A percentile compares a stretch with the other conserved stretches of the same genome.
Conservation (phyloP, 2,888 invertebrate genomes). For the Unio delphinus region DNA sequence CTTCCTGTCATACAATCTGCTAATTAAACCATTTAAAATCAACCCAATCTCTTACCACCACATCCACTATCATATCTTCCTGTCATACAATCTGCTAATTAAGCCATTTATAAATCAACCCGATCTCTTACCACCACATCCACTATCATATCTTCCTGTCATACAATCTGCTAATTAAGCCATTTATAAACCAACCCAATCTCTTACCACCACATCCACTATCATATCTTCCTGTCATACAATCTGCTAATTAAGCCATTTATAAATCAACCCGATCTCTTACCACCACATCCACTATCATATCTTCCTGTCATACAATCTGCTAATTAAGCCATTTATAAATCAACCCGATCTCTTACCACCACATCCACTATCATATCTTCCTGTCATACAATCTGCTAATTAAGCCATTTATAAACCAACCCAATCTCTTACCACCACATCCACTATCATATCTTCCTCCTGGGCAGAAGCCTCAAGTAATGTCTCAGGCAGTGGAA, state of each 20-base stretch:
- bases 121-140: too few relatives aligned
- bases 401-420: neutral
- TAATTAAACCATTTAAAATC: too few relatives aligned
- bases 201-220: slow-evolving; percentile 16
- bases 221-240: slow-evolving; percentile 12
- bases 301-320: slow-evolving; percentile 1
- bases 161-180: neutral
- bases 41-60: too few relatives aligned
- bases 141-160: too few relatives aligned
- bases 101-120: too few relatives aligned
- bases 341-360: neutral
- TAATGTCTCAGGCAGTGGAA: slow-evolving; percentile 8
- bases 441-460: slow-evolving; percentile 28
- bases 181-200: neutral
- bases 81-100: too few relatives aligned
- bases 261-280: neutral
- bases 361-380: slow-evolving; percentile 24
- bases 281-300: slow-evolving; percentile 23
- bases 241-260: neutral
- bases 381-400: slow-evolving; percentile 5
- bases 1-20: slow-evolving; percentile 2
- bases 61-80: too few relatives aligned
- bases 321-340: neutral
- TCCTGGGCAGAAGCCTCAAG: slow-evolving; percentile 4
- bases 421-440: slow-evolving; percentile 4